phyloP scores from a whole-genome alignment of 2,113 vertebrate species.

The Thalassoma bifasciatum region DNA sequence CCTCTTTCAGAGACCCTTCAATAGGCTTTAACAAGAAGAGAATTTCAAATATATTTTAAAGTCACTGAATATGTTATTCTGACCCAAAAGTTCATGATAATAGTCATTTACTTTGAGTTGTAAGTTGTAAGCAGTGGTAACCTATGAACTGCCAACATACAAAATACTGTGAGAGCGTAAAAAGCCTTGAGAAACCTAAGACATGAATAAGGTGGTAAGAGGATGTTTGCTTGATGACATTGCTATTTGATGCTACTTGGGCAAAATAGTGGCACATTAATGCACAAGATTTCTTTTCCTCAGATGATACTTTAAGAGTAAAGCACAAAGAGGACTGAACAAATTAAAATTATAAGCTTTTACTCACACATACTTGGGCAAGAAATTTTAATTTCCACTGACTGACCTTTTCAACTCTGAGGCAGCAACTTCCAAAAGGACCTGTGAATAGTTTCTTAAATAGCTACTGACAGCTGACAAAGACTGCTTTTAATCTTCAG shows the following conservation, averaged over 20 bases:
- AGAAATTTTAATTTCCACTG: constrained; percentile 39
- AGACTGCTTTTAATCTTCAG: constrained; percentile 47
- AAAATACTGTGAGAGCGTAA: background rate
- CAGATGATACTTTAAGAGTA: background rate
- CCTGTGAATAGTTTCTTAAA: constrained; percentile 35
- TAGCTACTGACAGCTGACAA: constrained; percentile 51
- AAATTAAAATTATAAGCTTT: constrained; percentile 8
- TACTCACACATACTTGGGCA: background rate
- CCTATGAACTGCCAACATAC: background rate
- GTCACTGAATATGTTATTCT: too few relatives aligned
- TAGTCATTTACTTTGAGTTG: too few relatives aligned
- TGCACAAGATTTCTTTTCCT: background rate
- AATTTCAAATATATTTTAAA: too few relatives aligned
- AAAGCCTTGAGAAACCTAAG: background rate
- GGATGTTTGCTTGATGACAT: background rate
- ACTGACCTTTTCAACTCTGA: constrained; percentile 66
- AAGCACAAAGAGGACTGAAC: background rate
- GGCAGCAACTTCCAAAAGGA: constrained; percentile 28
- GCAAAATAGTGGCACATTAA: constrained; percentile 6
- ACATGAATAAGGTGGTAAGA: constrained; percentile 4
- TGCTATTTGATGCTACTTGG: background rate
- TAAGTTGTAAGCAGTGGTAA: too few relatives aligned
- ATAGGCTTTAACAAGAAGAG: too few relatives aligned
- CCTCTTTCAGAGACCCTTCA: too few relatives aligned
- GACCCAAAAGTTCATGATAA: too few relatives aligned